These are phyloP conservation scores for Charaxes varanes DNA, from an alignment of 1,140 invertebrate species.

Conservation along the genomic window DNA sequence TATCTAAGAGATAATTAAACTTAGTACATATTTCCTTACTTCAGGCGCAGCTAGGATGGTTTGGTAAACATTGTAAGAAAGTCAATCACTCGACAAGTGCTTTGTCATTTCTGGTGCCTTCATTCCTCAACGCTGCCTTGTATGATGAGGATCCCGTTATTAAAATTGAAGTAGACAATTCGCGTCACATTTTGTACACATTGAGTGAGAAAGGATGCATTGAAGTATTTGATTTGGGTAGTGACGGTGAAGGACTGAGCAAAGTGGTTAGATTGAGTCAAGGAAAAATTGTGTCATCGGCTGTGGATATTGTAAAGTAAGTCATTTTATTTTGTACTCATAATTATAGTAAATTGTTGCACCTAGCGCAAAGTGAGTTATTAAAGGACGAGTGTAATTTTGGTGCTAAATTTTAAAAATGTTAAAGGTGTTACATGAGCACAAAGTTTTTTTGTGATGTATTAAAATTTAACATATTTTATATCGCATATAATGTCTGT, in stretches of 20 bases:
- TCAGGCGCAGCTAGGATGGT: constrained; percentile 91
- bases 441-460: no score
- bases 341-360: not conserved
- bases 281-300: constrained; percentile 84
- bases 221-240: constrained; percentile 92
- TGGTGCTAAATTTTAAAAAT: constrained; percentile 16
- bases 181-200: constrained; percentile 92
- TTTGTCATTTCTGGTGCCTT: constrained; percentile 91
- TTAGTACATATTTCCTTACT: constrained; percentile 5
- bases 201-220: constrained; percentile 88
- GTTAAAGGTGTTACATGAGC: no score
- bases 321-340: constrained; percentile 20
- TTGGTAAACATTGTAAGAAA: constrained; percentile 95
- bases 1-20: no score
- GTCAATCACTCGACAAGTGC: constrained; percentile 94
- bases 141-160: constrained; percentile 91
- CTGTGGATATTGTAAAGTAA: constrained; percentile 86
- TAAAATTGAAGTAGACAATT: constrained; percentile 94
- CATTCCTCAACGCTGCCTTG: constrained; percentile 90
- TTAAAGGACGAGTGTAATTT: no score
- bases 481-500: no score
- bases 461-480: no score
- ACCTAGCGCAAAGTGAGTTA: no score
- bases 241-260: constrained; percentile 82
- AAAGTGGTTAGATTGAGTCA: constrained; percentile 86